Base-by-base conservation (phyloP, 2,888 invertebrate species). In the Hecatera dysodea region DNA sequence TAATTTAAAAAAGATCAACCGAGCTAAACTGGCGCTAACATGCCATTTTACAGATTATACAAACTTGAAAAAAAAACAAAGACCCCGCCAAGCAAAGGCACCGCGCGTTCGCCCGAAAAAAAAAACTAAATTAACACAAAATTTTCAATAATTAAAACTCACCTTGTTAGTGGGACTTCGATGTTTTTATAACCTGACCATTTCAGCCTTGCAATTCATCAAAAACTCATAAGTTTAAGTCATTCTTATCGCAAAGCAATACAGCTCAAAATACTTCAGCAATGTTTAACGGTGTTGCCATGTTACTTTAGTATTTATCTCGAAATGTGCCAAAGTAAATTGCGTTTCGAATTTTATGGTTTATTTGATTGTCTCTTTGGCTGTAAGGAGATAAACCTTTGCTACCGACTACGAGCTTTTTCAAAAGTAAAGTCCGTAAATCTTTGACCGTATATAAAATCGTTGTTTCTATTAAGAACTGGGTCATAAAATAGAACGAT, bases 11-110 rank as follows among this genome's bases (percentile, higher is more conserved):
- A 90, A 89, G 89, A 91, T 90, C 91, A 90, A 83, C 78, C 85
- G 79, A 72, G 61, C 81, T 87, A 85, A 86, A 88, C 87, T 89
- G 94, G 94, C 94, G 95, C 93, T 94, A 95, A 95, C 93, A 94
- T 92, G 90, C 92, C 94, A 94, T 95, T 94, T 95, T 92, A 95
- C 95, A 94, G 94, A 95, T 95, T 93, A 94, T 84, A 94, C 94
- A 92, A 93, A 90, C 81, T 84, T 88, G 92, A 91, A 93, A 91
- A 90, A 87, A 86, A 67, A 62, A 67, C 75, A 83, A 89, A 84
- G 78, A 90, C 1, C 8, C 50, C 92, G 92, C 90, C 83, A 80
- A 76, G 88, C 91, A 94, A 94, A 93, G 94, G 91, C 67, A 87
- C 93, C 94, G 92, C 88, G 81, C 82, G 80, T 85, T 86, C 88